Conservation (phyloP, 2,888 invertebrate genomes). For the Cataglyphis altisquamis region DNA sequence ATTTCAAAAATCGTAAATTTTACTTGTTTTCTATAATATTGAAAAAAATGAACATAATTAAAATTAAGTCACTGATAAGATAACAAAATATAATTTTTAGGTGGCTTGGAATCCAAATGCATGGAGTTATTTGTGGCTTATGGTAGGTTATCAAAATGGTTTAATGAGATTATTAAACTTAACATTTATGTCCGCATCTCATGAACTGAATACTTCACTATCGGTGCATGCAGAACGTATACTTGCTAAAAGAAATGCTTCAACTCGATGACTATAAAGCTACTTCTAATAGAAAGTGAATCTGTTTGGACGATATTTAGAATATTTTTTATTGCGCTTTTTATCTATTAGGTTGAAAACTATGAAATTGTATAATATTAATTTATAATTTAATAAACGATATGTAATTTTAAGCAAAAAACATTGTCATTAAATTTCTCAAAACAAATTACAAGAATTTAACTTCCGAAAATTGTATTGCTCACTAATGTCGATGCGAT, state of each 20-base stretch:
- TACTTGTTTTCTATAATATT: background rate
- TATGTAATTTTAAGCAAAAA: background rate
- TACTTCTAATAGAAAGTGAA: background rate
- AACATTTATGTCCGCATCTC: constrained; percentile 71
- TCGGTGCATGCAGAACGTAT: constrained; percentile 65
- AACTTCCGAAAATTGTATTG: background rate
- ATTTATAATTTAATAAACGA: background rate
- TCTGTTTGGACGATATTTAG: background rate
- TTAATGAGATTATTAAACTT: constrained; percentile 84
- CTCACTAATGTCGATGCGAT: background rate
- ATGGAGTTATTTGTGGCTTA: constrained; percentile 85
- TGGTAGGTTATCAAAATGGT: constrained; percentile 86
- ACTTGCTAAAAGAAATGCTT: constrained; percentile 58
- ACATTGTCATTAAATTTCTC: background rate
- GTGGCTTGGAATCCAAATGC: constrained; percentile 86
- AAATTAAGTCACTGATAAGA: background rate
- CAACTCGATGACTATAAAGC: background rate
- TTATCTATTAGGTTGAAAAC: background rate
- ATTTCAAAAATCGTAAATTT: constrained; percentile 6
- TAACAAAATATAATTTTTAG: constrained; percentile 51
- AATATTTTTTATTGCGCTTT: background rate
- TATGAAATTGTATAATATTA: background rate
- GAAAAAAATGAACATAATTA: background rate
- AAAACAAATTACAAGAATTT: background rate
- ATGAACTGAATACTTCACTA: constrained; percentile 69